phyloP scores from a whole-genome alignment of 2,888 invertebrate genomes.

The Nowickia ferox region DNA sequence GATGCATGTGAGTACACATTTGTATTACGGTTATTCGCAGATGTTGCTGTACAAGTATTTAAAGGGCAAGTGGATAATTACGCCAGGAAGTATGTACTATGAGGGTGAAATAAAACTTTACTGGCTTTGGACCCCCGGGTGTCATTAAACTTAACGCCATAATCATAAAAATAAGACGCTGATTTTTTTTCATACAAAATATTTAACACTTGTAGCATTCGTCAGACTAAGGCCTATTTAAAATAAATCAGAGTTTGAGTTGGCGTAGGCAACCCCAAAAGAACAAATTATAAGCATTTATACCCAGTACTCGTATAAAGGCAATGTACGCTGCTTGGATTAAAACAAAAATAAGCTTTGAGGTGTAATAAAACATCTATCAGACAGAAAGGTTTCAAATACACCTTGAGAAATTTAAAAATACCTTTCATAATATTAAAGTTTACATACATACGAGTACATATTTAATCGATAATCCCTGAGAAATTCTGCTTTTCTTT shows the following conservation, averaged over 20 bases:
- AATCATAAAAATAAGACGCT: constrained; percentile 70
- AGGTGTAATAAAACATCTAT: too few relatives aligned
- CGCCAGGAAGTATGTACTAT: neutral
- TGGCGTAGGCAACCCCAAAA: neutral
- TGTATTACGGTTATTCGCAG: neutral
- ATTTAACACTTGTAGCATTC: constrained; percentile 54
- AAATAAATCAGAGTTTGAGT: constrained; percentile 25
- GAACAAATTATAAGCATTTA: neutral
- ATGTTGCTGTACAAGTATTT: neutral
- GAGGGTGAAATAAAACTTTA: constrained; percentile 54
- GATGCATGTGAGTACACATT: neutral
- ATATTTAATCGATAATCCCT: too few relatives aligned
- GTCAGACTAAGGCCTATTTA: constrained; percentile 32
- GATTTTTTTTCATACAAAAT: constrained; percentile 52
- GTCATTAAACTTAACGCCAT: constrained; percentile 76
- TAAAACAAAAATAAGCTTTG: too few relatives aligned
- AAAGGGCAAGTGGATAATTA: neutral
- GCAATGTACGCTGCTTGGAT: neutral
- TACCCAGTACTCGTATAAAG: neutral
- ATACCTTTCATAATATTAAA: too few relatives aligned
- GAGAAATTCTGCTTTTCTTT: neutral
- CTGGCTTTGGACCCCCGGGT: constrained; percentile 61
- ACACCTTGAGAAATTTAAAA: too few relatives aligned
- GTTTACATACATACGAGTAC: too few relatives aligned
- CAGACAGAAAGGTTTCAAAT: too few relatives aligned